phyloP scores from a whole-genome alignment of 2,113 vertebrate genomes.

The Vidua macroura region DNA sequence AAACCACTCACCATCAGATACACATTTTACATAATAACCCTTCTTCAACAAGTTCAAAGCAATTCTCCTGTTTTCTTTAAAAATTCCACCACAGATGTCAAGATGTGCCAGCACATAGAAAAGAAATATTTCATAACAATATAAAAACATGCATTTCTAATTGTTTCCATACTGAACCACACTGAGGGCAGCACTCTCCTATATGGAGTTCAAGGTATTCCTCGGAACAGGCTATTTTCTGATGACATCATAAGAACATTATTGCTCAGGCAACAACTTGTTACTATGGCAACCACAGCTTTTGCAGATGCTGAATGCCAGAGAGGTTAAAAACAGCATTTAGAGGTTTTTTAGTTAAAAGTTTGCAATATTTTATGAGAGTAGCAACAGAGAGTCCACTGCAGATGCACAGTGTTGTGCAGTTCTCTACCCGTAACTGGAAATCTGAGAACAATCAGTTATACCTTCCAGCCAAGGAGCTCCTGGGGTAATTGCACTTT shows the following conservation, averaged over 20 bases:
- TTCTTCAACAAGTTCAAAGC: slow-evolving; percentile 45
- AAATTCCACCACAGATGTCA: slow-evolving; percentile 19
- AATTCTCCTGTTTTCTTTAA: slow-evolving; percentile 37
- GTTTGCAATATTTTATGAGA: slow-evolving; percentile 2
- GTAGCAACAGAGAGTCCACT: background rate
- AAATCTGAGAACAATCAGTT: background rate
- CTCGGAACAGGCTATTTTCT: slow-evolving; percentile 44
- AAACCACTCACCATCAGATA: background rate
- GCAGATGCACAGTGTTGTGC: background rate
- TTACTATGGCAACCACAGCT: slow-evolving; percentile 57
- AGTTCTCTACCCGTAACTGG: background rate
- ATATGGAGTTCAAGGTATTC: slow-evolving; percentile 62
- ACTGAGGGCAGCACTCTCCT: slow-evolving; percentile 22
- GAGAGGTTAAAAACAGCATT: slow-evolving; percentile 43
- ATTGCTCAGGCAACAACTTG: slow-evolving; percentile 63
- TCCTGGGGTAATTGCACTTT: background rate
- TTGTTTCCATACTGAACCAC: slow-evolving; percentile 36
- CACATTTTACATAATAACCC: slow-evolving; percentile 47
- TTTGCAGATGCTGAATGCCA: slow-evolving; percentile 38
- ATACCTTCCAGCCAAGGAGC: background rate
- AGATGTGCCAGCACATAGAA: background rate
- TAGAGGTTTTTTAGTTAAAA: slow-evolving; percentile 43
- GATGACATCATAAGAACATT: slow-evolving; percentile 58
- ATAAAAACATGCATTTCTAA: slow-evolving; percentile 30
- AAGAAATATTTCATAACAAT: slow-evolving; percentile 18